Evolutionary conservation across 2,113 vertebrate genomes (phyloP), one percentile per base, ranked within the genome.

Genomic region (Rhadina sibilatrix): DNA sequence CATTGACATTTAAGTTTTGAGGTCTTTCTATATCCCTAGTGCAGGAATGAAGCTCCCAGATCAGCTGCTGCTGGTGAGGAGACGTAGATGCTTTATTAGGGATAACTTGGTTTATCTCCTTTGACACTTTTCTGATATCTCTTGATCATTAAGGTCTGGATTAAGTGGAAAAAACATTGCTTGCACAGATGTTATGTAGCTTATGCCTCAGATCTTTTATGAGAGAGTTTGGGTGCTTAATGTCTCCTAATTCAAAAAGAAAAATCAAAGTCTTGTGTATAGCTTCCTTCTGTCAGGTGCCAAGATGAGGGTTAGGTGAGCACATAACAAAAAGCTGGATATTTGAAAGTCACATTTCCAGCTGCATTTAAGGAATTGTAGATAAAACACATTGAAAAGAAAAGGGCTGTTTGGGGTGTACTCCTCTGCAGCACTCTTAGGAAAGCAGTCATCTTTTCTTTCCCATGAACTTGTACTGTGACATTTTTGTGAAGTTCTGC

Each of bases 201-300:
- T 96, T 94, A 22, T 86, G 89, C 92, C 87, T 97, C 72, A 94
- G 93, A 91, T 95, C 60, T 96, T 89, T 90, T 92, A 89, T 88
- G 86, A 83, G 71, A 54, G 70, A 83, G 53, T 94, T 84, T 93
- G 84, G 49, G 68, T 94, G 84, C 90, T 90, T 91, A 90, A 93
- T 89, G 68, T 95, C 53, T 95, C 66, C 68, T 77, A 81, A 96
- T 90, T 94, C 90, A 94, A 91, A 97, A 90, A 92, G 87, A 86
- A 77, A 93, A 94, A 94, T 90, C 91, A 87, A 96, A 96, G 75
- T 86, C 72, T 87, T 93, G 69, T 87, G 53, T 93, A 80, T 54
- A 57, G 84, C 90, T 96, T 96, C 65, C 25, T 85, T 63, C 83
- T 96, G 87, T 95, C 93, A 93, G 89, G 65, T 91, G 87, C 42